Evolutionary conservation across 1,140 invertebrate genomes (phyloP).

Genomic region (Phymastichus coffea): DNA sequence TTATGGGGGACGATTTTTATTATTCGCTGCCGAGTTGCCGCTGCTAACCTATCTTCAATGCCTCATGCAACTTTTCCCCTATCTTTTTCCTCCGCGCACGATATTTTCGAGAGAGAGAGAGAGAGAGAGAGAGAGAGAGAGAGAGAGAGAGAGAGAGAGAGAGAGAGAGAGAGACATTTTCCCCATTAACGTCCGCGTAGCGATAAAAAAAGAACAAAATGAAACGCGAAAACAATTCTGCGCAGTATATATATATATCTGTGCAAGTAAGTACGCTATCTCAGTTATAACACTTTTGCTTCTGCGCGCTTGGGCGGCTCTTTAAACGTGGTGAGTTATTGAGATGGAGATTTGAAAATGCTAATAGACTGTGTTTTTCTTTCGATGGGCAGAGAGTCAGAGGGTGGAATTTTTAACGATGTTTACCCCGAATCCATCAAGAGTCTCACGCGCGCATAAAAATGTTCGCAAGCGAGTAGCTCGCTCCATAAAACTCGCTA

Average conservation of each 20-base stretch:
- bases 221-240: constrained; percentile 28
- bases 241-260: background rate
- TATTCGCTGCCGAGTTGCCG: no score
- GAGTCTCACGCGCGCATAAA: background rate
- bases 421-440: constrained; percentile 6
- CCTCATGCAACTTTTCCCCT: no score
- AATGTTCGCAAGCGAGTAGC: background rate
- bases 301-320: no score
- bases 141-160: constrained; percentile 18
- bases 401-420: background rate
- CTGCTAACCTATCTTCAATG: no score
- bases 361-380: constrained; percentile 19
- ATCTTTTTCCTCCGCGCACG: no score
- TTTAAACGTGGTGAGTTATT: constrained; percentile 14
- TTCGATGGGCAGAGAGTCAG: no score
- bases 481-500: background rate
- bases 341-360: constrained; percentile 17
- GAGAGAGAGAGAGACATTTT: constrained; percentile 18
- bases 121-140: no score
- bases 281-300: constrained; percentile 5
- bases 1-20: constrained; percentile 57
- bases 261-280: constrained; percentile 1
- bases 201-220: no score
- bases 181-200: constrained; percentile 19
- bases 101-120: no score